Evolutionary conservation across 2,888 invertebrate genomes (phyloP).

Genomic region (Cheilosia soror): DNA sequence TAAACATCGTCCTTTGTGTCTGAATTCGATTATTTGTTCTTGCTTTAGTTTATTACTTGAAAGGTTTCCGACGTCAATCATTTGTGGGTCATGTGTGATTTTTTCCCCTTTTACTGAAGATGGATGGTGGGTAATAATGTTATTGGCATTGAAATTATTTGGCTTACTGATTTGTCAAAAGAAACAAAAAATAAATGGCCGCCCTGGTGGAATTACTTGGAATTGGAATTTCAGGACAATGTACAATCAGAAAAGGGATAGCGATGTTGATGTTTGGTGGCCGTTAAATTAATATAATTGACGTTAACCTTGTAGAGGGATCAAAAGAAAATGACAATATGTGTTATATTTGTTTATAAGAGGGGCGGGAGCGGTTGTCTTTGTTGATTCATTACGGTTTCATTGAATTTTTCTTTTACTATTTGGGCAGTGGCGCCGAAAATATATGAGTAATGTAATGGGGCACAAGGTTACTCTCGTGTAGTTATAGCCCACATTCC

Average conservation of each 20-base stretch:
- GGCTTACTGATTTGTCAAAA: neutral
- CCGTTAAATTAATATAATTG: too few species aligned
- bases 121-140: neutral
- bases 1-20: constrained; percentile 63
- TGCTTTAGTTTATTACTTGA: constrained; percentile 54
- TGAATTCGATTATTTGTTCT: constrained; percentile 60
- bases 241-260: neutral
- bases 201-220: neutral
- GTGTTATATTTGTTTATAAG: neutral
- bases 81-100: constrained; percentile 29
- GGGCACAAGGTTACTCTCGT: too few species aligned
- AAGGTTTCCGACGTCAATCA: constrained; percentile 41
- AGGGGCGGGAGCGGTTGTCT: too few species aligned
- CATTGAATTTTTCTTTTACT: too few species aligned
- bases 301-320: too few species aligned
- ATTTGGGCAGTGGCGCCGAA: too few species aligned
- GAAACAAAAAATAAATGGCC: too few species aligned
- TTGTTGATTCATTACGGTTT: too few species aligned
- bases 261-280: neutral
- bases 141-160: neutral
- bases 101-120: neutral
- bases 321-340: too few species aligned
- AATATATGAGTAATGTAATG: too few species aligned
- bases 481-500: too few species aligned
- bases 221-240: constrained; percentile 26